phyloP scores from a whole-genome alignment of 2,113 vertebrate genomes.

The Gallinago paraguaiae region DNA sequence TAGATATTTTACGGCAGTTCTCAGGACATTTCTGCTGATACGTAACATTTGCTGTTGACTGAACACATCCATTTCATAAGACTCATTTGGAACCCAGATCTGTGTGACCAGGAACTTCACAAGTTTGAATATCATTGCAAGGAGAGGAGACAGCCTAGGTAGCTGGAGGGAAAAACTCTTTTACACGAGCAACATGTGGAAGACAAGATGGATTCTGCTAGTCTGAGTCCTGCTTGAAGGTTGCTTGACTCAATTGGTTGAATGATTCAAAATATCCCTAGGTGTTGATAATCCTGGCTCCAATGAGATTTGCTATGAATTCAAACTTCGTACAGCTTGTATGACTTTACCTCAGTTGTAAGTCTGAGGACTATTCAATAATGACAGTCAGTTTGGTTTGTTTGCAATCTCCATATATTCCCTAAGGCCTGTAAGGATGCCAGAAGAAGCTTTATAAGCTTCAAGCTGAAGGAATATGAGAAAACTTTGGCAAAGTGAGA shows the following conservation, averaged over 20 bases:
- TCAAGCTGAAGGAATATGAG: not conserved
- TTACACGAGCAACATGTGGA: not conserved
- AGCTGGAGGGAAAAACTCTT: not conserved
- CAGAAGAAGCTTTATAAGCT: not conserved
- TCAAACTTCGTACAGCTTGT: not conserved
- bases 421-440: not conserved
- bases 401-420: not conserved
- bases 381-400: not conserved
- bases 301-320: not conserved
- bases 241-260: not conserved
- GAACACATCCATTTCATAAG: not conserved
- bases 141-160: not conserved
- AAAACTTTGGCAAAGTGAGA: conserved; percentile 13
- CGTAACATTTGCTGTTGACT: not conserved
- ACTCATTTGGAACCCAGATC: not conserved
- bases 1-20: not conserved
- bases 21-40: not conserved
- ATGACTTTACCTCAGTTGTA: not conserved
- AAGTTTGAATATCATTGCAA: not conserved
- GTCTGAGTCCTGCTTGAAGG: not conserved
- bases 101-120: not conserved
- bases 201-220: not conserved
- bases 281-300: not conserved
- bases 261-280: not conserved
- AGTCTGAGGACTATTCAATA: not conserved